A percentile compares a stretch with the other conserved stretches of the same genome.
Evolutionary conservation across 2,113 vertebrate species (phyloP).

Genomic region (Tichodroma muraria): DNA sequence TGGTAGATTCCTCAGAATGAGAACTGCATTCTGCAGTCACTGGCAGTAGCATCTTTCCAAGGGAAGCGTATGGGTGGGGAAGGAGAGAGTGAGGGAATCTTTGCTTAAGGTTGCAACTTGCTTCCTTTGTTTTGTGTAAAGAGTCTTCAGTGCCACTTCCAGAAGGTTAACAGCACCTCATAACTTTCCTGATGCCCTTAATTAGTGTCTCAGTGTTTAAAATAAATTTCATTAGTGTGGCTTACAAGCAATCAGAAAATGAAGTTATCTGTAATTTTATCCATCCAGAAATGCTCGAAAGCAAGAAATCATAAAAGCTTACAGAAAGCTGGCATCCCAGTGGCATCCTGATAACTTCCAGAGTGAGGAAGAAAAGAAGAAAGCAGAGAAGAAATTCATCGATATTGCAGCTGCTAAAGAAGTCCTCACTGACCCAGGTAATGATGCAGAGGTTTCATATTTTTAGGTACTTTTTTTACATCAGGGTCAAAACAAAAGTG

Average conservation of each 20-base stretch:
- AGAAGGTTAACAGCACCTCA: not conserved
- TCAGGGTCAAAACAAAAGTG: not conserved
- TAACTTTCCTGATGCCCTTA: not conserved
- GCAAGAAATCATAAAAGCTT: constrained; percentile 96
- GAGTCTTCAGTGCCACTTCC: not conserved
- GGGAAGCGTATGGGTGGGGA: not conserved
- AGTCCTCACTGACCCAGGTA: constrained; percentile 96
- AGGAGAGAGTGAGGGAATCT: not conserved
- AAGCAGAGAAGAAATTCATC: constrained; percentile 96
- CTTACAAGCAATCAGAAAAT: not conserved
- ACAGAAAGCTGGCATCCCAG: constrained; percentile 92
- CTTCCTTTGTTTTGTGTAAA: not conserved
- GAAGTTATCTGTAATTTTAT: not conserved
- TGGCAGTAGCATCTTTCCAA: not conserved
- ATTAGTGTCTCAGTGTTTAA: not conserved
- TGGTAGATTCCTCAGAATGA: not conserved
- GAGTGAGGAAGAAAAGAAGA: constrained; percentile 91
- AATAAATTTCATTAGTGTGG: not conserved
- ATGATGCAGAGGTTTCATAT: not conserved
- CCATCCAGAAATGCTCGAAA: constrained; percentile 88
- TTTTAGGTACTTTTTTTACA: not conserved
- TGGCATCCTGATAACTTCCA: constrained; percentile 99
- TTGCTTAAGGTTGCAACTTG: not conserved
- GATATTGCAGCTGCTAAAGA: constrained; percentile 98
- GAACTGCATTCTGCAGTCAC: not conserved